Evolutionary conservation across 2,888 invertebrate species (phyloP).

Genomic region (Himalopsyche kuldschensis): DNA sequence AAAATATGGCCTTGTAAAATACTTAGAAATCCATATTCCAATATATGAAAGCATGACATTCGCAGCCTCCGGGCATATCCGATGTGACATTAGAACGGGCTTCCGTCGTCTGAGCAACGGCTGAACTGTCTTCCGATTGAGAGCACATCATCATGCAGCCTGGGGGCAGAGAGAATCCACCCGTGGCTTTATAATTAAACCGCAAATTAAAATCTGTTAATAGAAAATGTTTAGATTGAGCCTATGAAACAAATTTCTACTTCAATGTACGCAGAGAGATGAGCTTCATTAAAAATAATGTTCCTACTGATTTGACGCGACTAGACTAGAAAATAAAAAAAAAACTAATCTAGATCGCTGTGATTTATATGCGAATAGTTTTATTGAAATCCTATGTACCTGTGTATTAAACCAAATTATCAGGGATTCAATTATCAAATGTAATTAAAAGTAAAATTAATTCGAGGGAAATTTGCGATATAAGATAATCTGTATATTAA

Average conservation of each 20-base stretch:
- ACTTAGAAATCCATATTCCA: neutral
- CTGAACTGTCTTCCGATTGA: neutral
- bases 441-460: too few relatives aligned
- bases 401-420: too few relatives aligned
- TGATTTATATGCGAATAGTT: too few relatives aligned
- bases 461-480: too few relatives aligned
- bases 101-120: neutral
- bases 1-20: neutral
- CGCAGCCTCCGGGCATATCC: neutral
- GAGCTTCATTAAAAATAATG: too few relatives aligned
- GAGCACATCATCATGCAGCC: neutral
- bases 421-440: too few relatives aligned
- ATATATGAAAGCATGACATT: neutral
- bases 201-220: neutral
- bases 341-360: too few relatives aligned
- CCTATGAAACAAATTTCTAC: neutral
- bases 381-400: too few relatives aligned
- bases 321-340: too few relatives aligned
- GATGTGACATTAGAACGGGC: neutral
- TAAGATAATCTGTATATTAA: too few relatives aligned
- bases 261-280: too few relatives aligned
- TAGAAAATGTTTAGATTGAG: neutral
- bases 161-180: neutral
- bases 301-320: too few relatives aligned
- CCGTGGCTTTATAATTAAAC: neutral